phyloP scores from a whole-genome alignment of 2,888 invertebrate genomes.

The Pyrgus malvae region DNA sequence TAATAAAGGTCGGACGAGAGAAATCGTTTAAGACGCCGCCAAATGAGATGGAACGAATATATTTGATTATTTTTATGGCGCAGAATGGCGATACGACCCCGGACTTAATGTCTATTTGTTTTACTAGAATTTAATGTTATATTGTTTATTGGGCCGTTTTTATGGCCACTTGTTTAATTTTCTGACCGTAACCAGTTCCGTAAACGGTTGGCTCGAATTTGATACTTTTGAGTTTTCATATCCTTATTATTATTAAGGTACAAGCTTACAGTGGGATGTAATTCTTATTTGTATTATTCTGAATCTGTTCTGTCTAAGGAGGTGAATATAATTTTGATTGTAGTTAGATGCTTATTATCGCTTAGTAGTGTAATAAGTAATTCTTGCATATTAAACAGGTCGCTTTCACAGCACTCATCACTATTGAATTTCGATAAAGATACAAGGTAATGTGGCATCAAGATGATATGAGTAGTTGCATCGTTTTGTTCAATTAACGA shows the following conservation, averaged over 20 bases:
- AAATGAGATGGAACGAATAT: slow-evolving; percentile 82
- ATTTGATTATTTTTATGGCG: slow-evolving; percentile 81
- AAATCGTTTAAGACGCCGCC: slow-evolving; percentile 81
- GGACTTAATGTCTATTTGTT: slow-evolving; percentile 75
- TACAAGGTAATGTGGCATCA: too few species aligned
- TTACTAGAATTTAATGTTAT: slow-evolving; percentile 69
- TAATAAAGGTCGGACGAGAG: slow-evolving; percentile 81
- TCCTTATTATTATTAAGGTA: neutral
- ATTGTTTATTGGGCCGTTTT: slow-evolving; percentile 53
- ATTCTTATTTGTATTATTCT: too few species aligned
- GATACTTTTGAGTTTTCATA: slow-evolving; percentile 7
- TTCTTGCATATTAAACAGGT: too few species aligned
- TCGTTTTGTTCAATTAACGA: too few species aligned
- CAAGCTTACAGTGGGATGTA: too few species aligned
- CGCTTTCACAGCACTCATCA: too few species aligned
- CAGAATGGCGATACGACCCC: slow-evolving; percentile 73
- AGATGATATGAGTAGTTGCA: too few species aligned
- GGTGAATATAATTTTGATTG: too few species aligned
- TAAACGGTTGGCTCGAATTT: neutral
- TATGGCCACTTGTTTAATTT: slow-evolving; percentile 46
- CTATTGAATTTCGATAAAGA: too few species aligned
- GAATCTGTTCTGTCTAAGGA: too few species aligned
- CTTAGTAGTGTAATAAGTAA: too few species aligned
- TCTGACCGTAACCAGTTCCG: neutral
- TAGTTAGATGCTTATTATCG: too few species aligned